These are phyloP conservation scores for Paratilapia polleni DNA, from an alignment of 2,113 vertebrate genomes.

Conservation along the genomic window DNA sequence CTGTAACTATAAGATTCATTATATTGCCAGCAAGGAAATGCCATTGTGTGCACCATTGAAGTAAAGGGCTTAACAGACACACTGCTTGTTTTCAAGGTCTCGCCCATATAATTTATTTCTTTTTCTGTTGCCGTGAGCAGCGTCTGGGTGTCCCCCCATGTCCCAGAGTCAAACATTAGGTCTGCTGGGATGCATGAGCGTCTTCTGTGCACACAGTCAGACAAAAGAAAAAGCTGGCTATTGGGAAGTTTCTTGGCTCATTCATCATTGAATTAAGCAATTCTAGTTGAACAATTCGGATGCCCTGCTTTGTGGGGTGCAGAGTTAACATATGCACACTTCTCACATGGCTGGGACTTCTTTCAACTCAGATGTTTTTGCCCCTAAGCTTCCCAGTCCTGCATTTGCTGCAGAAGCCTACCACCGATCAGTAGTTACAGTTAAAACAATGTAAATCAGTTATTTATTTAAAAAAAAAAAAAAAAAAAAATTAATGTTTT, in stretches of 20 bases:
- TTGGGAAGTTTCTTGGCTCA: slow-evolving; percentile 61
- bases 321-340: slow-evolving; percentile 48
- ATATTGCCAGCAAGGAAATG: background rate
- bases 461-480: background rate
- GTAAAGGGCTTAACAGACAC: background rate
- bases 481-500: background rate
- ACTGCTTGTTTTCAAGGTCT: background rate
- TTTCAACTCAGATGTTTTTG: background rate
- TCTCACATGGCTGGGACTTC: slow-evolving; percentile 5
- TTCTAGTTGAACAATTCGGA: slow-evolving; percentile 61
- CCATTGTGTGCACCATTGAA: background rate
- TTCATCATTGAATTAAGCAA: slow-evolving; percentile 69
- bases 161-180: slow-evolving; percentile 37
- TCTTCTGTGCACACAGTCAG: slow-evolving; percentile 29
- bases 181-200: slow-evolving; percentile 37
- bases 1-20: slow-evolving; percentile 11
- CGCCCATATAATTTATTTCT: background rate
- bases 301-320: slow-evolving; percentile 51
- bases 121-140: slow-evolving; percentile 41
- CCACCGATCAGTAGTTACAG: background rate
- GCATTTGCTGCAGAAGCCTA: background rate
- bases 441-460: background rate
- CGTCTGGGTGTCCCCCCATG: slow-evolving; percentile 28
- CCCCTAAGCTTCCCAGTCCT: background rate
- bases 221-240: slow-evolving; percentile 60